Base-by-base conservation (phyloP, 2,888 invertebrate genomes). In the Sycophila texana region DNA sequence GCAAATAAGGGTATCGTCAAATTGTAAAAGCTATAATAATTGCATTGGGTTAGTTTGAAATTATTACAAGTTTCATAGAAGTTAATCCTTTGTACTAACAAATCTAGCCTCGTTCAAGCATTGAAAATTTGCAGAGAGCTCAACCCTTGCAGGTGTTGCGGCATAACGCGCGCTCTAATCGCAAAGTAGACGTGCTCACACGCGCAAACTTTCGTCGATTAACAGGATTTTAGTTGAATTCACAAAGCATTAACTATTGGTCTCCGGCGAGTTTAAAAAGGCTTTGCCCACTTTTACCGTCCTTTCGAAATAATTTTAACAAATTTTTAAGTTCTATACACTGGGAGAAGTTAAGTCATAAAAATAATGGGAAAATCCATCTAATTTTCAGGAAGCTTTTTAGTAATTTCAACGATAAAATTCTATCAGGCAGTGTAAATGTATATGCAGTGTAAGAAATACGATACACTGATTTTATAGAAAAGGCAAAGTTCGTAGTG, bases 211-310 rank as follows among this genome's bases (percentile, higher is more conserved):
- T 71, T 65, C 22, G 22, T 26, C 20, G 58, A 71, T 71, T 77
- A 77, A 63, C 22, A 16, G 61, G 63, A 76, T 76, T 70, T 47
- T 68, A 63, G 47, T 49, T 60, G 51, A 58, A 74, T 74, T 74
- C 67, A 49, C 49, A 58, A 26, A 26, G 39, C 18, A 74, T 74
- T 66, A 74, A 66, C 57, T 57, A 47, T 74, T 58, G 58, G 57
- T 58, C 55, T 49, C 49, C 49, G 3, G 7, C 16, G 39, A n/a
- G 39, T 16, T 14, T 22, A 51, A 26, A 26, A 51, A 10, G 26
- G 72, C n/a, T 58, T 39, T 39, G 7, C 10, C 39, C 10, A 10
- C 10, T 10, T 39, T 39, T 7, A 39, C 39, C 10, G n/a, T 39
- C 10, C 1, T 1, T 39, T 39, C 26, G 26, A 39, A 10, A 39